Conservation (phyloP, 2,113 vertebrate species). For the Uria aalge region DNA sequence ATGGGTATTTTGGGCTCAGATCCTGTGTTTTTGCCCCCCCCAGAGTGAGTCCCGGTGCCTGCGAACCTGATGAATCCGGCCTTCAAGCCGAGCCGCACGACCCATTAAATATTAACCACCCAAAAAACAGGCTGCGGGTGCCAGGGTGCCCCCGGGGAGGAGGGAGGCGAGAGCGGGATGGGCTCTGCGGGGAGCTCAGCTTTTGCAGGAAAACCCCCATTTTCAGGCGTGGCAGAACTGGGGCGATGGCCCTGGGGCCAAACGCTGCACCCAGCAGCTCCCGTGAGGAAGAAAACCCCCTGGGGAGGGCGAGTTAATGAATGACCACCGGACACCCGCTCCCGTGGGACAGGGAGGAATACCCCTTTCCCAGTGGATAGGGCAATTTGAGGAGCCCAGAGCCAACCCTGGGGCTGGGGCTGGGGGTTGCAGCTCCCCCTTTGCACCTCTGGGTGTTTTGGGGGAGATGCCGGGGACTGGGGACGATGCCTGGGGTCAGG, state of each 20-base stretch:
- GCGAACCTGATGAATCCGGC: neutral
- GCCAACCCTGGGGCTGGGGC: neutral
- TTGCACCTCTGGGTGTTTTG: neutral
- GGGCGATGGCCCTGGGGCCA: fast-evolving
- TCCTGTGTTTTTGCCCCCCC: neutral
- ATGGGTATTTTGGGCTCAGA: neutral
- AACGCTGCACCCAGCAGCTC: neutral
- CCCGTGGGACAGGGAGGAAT: neutral
- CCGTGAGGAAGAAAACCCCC: neutral
- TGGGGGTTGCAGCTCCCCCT: neutral
- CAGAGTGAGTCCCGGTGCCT: neutral
- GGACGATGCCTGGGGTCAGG: neutral
- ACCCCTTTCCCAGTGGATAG: neutral
- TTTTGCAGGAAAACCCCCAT: neutral
- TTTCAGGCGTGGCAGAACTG: neutral
- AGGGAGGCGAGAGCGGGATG: fast-evolving
- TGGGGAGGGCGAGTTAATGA: neutral
- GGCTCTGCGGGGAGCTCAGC: neutral
- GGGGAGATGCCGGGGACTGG: neutral
- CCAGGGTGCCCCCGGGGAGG: fast-evolving
- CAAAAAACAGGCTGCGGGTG: neutral
- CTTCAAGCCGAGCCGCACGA: fast-evolving
- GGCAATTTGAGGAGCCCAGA: neutral
- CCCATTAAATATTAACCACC: neutral
- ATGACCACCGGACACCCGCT: neutral